Evolutionary conservation across 1,140 invertebrate species (phyloP).

Genomic region (Nomia melanderi): DNA sequence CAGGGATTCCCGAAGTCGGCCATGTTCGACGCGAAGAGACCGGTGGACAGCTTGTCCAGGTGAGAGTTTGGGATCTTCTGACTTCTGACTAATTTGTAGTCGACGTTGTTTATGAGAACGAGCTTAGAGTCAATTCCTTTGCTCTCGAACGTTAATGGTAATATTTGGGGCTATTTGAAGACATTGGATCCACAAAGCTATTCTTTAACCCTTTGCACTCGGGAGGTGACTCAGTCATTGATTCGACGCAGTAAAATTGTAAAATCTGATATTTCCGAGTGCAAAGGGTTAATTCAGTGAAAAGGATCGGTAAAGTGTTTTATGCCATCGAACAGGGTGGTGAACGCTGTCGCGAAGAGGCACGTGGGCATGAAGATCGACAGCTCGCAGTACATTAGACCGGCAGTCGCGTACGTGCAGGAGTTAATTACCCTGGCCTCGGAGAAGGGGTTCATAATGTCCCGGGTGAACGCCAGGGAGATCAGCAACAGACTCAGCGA

Average conservation of each 20-base stretch:
- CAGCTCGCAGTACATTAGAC: constrained; percentile 87
- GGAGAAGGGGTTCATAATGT: constrained; percentile 84
- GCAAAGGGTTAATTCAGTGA: no score
- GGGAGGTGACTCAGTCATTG: no score
- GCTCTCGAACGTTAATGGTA: no score
- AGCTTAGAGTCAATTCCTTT: no score
- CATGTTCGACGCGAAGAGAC: constrained; percentile 86
- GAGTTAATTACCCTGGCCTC: constrained; percentile 86
- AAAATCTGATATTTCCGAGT: no score
- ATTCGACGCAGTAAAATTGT: no score
- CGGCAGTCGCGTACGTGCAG: constrained; percentile 86
- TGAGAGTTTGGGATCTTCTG: neutral
- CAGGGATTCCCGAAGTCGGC: constrained; percentile 88
- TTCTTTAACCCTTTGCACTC: no score
- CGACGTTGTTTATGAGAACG: no score
- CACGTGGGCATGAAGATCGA: constrained; percentile 88
- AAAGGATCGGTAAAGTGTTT: no score
- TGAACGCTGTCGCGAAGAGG: constrained; percentile 86
- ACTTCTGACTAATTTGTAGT: no score
- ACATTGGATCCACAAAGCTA: neutral
- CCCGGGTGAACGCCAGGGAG: constrained; percentile 83
- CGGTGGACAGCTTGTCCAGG: constrained; percentile 85
- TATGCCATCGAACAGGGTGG: constrained; percentile 72
- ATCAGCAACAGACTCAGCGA: constrained; percentile 89
- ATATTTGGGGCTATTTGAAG: no score